phyloP scores from a whole-genome alignment of 2,113 vertebrate genomes.

The Petrocephalus microphthalmus region DNA sequence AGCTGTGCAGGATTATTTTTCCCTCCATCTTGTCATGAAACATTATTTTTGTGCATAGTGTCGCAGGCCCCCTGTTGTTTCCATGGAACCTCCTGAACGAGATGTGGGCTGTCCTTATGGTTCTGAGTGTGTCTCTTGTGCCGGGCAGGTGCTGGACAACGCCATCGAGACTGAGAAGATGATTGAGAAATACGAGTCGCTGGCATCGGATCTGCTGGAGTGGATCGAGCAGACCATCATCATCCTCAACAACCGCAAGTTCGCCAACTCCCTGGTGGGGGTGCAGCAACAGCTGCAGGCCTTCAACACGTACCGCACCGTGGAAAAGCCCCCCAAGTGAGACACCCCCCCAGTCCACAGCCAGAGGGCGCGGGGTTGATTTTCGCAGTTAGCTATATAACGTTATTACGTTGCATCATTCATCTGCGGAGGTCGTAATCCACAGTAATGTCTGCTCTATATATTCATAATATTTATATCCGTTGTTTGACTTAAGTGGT shows the following conservation, averaged over 20 bases:
- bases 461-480: neutral
- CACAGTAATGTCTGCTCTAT: neutral
- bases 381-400: neutral
- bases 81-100: neutral
- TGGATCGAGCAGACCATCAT: slow-evolving; percentile 98
- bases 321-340: slow-evolving; percentile 95
- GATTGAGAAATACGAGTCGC: slow-evolving; percentile 90
- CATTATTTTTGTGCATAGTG: neutral
- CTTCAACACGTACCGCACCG: slow-evolving; percentile 93
- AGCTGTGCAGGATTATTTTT: neutral
- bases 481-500: neutral
- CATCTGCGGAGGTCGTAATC: neutral
- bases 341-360: slow-evolving; percentile 23
- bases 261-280: slow-evolving; percentile 85
- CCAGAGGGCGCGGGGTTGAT: neutral
- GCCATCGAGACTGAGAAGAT: slow-evolving; percentile 96
- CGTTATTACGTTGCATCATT: neutral
- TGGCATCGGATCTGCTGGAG: slow-evolving; percentile 91
- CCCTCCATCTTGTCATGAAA: neutral
- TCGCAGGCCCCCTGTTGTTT: neutral
- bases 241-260: slow-evolving; percentile 96
- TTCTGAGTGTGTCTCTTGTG: slow-evolving; percentile 16
- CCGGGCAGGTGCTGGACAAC: slow-evolving; percentile 80
- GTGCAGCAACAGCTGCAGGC: slow-evolving; percentile 95
- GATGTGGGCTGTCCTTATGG: neutral